Percentiles rank a stretch among this genome's conserved stretches.
These are phyloP conservation scores for Parauchenoglanis punctatus DNA, from an alignment of 2,797 vertebrate species.

Conservation along the genomic window DNA sequence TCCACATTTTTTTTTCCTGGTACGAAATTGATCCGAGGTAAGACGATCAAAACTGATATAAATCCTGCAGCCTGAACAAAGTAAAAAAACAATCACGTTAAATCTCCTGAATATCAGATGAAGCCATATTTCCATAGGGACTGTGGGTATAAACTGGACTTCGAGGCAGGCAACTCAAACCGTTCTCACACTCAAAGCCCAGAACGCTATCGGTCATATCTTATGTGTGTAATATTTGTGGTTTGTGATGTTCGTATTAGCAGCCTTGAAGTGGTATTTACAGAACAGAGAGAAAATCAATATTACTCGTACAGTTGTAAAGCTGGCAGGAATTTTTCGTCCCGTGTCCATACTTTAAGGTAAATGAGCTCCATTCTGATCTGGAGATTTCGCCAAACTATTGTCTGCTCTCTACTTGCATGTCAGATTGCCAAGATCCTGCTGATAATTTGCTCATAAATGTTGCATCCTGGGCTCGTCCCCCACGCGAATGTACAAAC, in stretches of 20 bases:
- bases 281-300: not conserved
- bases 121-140: not conserved
- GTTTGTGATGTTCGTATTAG: not conserved
- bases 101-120: too few relatives aligned
- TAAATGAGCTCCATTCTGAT: not conserved
- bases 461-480: not conserved
- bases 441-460: not conserved
- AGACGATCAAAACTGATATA: too few relatives aligned
- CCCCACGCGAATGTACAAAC: not conserved
- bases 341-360: not conserved
- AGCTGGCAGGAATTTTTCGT: not conserved
- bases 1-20: too few relatives aligned
- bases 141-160: not conserved
- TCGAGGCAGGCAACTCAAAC: not conserved
- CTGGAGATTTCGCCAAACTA: too few relatives aligned
- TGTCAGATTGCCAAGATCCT: not conserved
- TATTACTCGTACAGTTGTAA: not conserved
- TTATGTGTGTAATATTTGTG: not conserved
- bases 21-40: too few relatives aligned
- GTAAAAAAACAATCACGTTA: too few relatives aligned
- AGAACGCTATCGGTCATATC: not conserved
- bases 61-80: too few relatives aligned
- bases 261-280: not conserved
- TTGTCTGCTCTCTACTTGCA: not conserved
- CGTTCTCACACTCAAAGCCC: not conserved